Percentiles rank a stretch among this genome's conserved stretches.
Evolutionary conservation across 2,113 vertebrate species (phyloP).

Genomic region (Boulengerochromis microlepis): DNA sequence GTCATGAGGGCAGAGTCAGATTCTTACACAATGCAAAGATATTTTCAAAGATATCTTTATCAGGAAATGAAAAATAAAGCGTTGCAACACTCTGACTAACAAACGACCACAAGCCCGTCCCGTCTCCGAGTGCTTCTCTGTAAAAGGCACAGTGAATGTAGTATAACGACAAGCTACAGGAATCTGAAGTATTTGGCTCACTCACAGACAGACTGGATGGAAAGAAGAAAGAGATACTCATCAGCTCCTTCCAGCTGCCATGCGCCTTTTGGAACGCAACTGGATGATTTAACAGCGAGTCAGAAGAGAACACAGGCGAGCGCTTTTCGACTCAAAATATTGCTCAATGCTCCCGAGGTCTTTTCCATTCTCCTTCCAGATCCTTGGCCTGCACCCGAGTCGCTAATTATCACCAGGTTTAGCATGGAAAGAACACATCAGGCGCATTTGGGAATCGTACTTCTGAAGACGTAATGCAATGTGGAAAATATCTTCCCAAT

Average conservation of each 20-base stretch:
- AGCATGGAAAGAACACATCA: slow-evolving; percentile 55
- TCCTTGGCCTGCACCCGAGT: slow-evolving; percentile 18
- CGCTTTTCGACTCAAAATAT: slow-evolving; percentile 25
- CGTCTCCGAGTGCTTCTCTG: not conserved
- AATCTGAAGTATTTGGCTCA: slow-evolving; percentile 36
- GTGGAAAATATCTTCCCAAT: slow-evolving; percentile 42
- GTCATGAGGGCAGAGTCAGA: not conserved
- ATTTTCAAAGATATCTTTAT: not conserved
- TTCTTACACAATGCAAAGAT: not conserved
- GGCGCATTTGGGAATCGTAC: not conserved
- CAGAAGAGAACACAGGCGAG: not conserved
- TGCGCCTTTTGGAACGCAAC: slow-evolving; percentile 22
- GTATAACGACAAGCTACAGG: slow-evolving; percentile 11
- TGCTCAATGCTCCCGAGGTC: slow-evolving; percentile 31
- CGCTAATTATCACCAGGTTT: slow-evolving; percentile 59
- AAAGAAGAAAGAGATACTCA: slow-evolving; percentile 28
- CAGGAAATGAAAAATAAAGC: not conserved
- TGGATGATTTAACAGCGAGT: slow-evolving; percentile 47
- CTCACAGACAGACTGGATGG: not conserved
- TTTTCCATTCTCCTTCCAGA: slow-evolving; percentile 36
- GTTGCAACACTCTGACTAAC: not conserved
- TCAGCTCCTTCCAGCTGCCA: slow-evolving; percentile 34
- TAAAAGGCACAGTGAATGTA: not conserved
- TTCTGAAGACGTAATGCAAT: slow-evolving; percentile 2
- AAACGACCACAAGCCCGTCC: not conserved